Evolutionary conservation across 2,797 vertebrate species (phyloP).

Genomic region (Varecia variegata): DNA sequence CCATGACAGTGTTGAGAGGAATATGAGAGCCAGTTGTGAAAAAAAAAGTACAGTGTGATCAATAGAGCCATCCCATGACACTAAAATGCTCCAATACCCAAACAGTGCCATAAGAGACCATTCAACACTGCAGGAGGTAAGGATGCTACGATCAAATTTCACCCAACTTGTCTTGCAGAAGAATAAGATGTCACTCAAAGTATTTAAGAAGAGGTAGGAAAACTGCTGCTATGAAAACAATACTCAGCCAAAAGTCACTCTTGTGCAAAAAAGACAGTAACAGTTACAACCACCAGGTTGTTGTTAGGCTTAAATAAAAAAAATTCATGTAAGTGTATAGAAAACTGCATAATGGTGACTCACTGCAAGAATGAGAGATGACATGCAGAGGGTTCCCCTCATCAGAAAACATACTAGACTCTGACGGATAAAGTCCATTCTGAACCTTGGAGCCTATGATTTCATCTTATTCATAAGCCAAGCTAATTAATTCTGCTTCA

Average conservation of each 20-base stretch:
- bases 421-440: background rate
- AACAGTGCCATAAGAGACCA: rapidly evolving
- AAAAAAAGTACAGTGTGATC: background rate
- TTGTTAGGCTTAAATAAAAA: background rate
- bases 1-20: rapidly evolving
- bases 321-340: background rate
- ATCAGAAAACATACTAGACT: background rate
- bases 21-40: rapidly evolving
- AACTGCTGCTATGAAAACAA: background rate
- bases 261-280: background rate
- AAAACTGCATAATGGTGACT: rapidly evolving
- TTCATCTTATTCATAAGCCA: constrained; percentile 42
- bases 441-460: background rate
- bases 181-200: background rate
- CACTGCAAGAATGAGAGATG: background rate
- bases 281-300: background rate
- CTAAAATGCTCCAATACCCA: background rate
- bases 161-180: background rate
- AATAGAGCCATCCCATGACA: background rate
- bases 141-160: background rate
- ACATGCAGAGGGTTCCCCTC: background rate
- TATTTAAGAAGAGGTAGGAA: background rate
- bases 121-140: background rate
- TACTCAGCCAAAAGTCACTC: background rate
- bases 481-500: background rate